These are phyloP conservation scores for Mormyrus hasselquistii DNA, from an alignment of 2,797 vertebrate species.

Conservation along the genomic window DNA sequence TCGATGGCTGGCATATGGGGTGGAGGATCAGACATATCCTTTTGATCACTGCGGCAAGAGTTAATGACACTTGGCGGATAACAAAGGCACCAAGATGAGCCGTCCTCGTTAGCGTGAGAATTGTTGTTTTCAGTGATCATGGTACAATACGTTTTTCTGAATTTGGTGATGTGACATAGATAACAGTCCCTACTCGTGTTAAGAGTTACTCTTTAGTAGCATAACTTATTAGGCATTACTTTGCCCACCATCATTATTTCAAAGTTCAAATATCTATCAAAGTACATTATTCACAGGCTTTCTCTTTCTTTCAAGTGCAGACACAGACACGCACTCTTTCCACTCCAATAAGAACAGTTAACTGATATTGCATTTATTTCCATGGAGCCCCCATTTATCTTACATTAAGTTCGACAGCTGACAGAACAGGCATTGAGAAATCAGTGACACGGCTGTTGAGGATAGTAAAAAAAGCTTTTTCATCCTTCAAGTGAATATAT, in stretches of 20 bases:
- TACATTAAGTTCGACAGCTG: constrained; percentile 31
- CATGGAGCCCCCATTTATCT: constrained; percentile 31
- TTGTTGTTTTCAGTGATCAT: not conserved
- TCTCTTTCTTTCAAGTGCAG: constrained; percentile 6
- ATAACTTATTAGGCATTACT: not conserved
- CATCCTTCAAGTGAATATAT: constrained; percentile 24
- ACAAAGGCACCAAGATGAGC: not conserved
- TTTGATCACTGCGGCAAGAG: not conserved
- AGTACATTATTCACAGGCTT: not conserved
- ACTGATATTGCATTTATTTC: constrained; percentile 33
- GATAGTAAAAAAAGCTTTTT: constrained; percentile 23
- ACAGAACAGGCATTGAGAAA: constrained; percentile 34
- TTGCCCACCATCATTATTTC: not conserved
- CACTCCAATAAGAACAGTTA: not conserved
- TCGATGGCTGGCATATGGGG: not conserved
- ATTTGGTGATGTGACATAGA: not conserved
- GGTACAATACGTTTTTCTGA: not conserved
- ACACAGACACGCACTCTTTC: constrained; percentile 4
- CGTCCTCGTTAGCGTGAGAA: not conserved
- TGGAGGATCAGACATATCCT: not conserved
- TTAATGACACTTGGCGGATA: not conserved
- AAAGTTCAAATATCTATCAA: not conserved
- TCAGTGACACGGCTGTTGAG: constrained; percentile 27
- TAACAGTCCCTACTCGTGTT: not conserved
- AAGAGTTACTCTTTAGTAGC: constrained; percentile 1